Evolutionary conservation across 2,888 invertebrate genomes (phyloP), one percentile per base, ranked within the genome.

Genomic region (Heteromurus nitidus): DNA sequence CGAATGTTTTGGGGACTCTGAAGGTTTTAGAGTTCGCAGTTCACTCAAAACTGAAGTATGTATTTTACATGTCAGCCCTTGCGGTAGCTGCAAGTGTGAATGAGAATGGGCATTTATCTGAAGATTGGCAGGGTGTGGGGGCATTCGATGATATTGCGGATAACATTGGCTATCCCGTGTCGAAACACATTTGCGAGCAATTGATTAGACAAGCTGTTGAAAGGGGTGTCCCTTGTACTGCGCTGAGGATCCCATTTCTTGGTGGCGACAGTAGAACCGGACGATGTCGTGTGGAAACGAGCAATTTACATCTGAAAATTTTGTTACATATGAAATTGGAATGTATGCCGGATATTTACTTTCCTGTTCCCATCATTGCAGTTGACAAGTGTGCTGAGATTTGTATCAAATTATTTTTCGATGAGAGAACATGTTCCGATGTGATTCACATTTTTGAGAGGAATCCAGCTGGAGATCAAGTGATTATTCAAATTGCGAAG

Each of bases 161-260:
- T n/a, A 58, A 73, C 16, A 30, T 20, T 0, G 80, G 58, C 20
- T 80, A 80, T 20, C 24, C 55, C 0, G 13, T 80, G 11, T 44
- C 67, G 3, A 80, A 80, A 50, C 31, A 55, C 26, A 60, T 80
- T 13, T 28, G 36, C 1, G 80, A 80, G 65, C 65, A 50, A 18
- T 30, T 80, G 3, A 20, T 67, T 16, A 22, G 50, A 11, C 26
- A 80, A 42, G 80, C 58, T 1, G 60, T 70, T 0, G 28, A 42
- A 3, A 1, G 50, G 11, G 80, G 80, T 20, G 13, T 80, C 3
- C 73, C 80, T 1, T 47, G 62, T 22, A 75, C 74, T 50, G 36
- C 67, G 1, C 62, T 77, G 30, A n/a, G 69, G 26, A 22, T 77
- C 11, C 67, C 69, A 3, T 22, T 36, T 1, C 28, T 77, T 9